A percentile compares a stretch with the other conserved stretches of the same genome.
Evolutionary conservation across 2,797 vertebrate genomes (phyloP).

Genomic region (Sebastes melanostomus): DNA sequence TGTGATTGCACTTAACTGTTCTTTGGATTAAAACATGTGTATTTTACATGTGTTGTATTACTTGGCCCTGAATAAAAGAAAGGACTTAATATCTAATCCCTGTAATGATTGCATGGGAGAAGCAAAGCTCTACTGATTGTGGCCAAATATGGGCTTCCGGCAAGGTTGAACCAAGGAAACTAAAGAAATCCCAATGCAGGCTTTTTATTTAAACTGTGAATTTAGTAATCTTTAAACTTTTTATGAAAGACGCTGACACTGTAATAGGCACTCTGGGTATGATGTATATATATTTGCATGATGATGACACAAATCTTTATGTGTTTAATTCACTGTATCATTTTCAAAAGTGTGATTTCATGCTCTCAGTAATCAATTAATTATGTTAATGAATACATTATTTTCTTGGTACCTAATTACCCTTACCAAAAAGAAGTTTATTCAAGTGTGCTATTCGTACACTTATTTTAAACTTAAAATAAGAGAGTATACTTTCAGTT

Average conservation of each 20-base stretch:
- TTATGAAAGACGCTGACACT: not conserved
- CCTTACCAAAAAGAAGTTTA: no score
- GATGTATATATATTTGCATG: not conserved
- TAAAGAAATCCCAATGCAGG: not conserved
- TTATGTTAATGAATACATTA: not conserved
- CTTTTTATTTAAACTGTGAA: not conserved
- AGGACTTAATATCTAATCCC: conserved; percentile 48
- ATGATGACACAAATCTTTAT: not conserved
- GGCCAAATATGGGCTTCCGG: conserved; percentile 62
- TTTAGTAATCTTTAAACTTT: not conserved
- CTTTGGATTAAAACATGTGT: not conserved
- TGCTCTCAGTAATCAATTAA: not conserved
- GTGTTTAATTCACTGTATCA: not conserved
- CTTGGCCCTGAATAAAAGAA: conserved; percentile 41
- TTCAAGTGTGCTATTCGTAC: no score
- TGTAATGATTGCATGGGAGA: conserved; percentile 58
- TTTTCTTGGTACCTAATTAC: not conserved
- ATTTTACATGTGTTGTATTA: conserved; percentile 18
- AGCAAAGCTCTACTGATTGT: conserved; percentile 14
- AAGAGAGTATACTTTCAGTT: no score
- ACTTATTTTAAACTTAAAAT: no score
- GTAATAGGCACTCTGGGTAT: not conserved
- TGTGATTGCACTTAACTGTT: not conserved
- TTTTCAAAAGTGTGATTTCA: not conserved
- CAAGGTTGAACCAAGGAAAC: not conserved